Conservation (phyloP, 2,888 invertebrate genomes). For the Crossocerus cetratus region DNA sequence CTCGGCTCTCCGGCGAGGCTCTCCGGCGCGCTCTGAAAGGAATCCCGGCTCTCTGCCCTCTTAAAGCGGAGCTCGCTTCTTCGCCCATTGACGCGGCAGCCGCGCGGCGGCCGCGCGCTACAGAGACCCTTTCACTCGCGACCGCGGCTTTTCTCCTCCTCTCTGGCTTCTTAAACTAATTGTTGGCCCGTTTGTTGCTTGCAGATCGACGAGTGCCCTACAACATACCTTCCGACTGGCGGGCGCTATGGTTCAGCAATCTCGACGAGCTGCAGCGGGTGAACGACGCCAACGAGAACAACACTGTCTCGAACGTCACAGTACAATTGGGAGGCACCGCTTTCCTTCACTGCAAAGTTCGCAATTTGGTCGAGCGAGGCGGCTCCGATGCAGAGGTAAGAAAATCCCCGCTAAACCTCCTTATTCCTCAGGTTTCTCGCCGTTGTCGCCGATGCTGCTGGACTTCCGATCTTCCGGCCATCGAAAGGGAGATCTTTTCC, state of each 20-base stretch:
- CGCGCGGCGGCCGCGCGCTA: background rate
- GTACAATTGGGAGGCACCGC: constrained; percentile 88
- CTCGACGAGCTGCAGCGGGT: constrained; percentile 74
- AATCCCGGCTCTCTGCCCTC: background rate
- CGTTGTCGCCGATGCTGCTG: too few species aligned
- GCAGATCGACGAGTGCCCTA: constrained; percentile 74
- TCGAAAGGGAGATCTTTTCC: constrained; percentile 2
- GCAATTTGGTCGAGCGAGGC: constrained; percentile 86
- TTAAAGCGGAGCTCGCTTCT: too few species aligned
- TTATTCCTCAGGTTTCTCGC: constrained; percentile 1
- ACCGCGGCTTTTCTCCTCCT: constrained; percentile 29
- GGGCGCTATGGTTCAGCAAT: constrained; percentile 75
- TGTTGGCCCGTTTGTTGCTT: background rate
- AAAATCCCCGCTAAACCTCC: constrained; percentile 12
- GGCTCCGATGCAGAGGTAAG: constrained; percentile 78
- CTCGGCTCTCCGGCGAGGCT: background rate
- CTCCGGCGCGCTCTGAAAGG: background rate
- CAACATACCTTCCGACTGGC: constrained; percentile 74
- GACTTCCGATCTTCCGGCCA: background rate
- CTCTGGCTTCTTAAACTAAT: constrained; percentile 19
- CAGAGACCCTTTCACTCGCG: background rate
- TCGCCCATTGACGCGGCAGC: too few species aligned
- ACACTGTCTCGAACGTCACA: constrained; percentile 86
- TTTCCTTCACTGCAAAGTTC: constrained; percentile 88
- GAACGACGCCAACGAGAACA: constrained; percentile 82